A percentile compares a stretch with the other conserved stretches of the same genome.
Conservation (phyloP, 2,888 invertebrate genomes). For the Himalopsyche anomala region DNA sequence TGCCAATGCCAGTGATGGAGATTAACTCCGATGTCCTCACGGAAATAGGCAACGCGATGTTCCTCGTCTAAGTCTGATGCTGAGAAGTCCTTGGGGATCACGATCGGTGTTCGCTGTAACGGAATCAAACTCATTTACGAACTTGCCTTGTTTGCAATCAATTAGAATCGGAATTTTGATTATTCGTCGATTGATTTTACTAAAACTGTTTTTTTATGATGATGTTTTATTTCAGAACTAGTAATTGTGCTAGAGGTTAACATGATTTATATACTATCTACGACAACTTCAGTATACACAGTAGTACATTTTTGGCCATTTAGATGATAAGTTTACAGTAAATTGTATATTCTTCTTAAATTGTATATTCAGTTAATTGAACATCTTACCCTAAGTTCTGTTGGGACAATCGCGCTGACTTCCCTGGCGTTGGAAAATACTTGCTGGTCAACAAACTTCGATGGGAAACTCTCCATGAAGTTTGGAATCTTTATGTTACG, state of each 20-base stretch:
- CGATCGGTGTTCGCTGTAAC: constrained; percentile 66
- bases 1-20: constrained; percentile 79
- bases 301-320: too few relatives aligned
- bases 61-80: constrained; percentile 70
- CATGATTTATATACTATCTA: too few relatives aligned
- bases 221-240: too few relatives aligned
- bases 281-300: too few relatives aligned
- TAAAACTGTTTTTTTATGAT: too few relatives aligned
- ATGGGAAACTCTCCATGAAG: constrained; percentile 76
- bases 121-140: background rate
- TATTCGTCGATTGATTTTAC: too few relatives aligned
- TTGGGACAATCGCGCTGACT: constrained; percentile 69
- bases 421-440: constrained; percentile 72
- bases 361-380: too few relatives aligned
- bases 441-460: constrained; percentile 74
- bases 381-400: constrained; percentile 66
- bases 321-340: too few relatives aligned
- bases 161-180: too few relatives aligned
- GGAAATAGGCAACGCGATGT: constrained; percentile 72
- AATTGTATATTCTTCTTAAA: too few relatives aligned
- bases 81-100: constrained; percentile 69
- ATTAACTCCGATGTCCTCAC: constrained; percentile 76
- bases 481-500: constrained; percentile 74
- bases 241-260: too few relatives aligned
- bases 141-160: background rate